phyloP scores from a whole-genome alignment of 2,888 invertebrate genomes.

The Aleiodes leptofemur region DNA sequence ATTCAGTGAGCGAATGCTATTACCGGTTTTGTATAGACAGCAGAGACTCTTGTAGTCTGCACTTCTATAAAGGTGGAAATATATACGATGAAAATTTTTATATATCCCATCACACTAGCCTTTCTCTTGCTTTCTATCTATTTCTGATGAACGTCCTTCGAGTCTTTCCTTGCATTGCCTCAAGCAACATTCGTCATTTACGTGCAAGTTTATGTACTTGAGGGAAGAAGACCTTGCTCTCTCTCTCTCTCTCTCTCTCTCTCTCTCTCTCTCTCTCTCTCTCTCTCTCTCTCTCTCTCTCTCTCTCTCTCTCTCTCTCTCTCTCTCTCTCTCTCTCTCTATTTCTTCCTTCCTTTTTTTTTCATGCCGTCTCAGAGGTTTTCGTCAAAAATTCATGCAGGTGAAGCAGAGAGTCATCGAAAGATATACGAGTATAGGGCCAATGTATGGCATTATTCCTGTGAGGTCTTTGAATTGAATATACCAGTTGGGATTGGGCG shows the following conservation, averaged over 20 bases:
- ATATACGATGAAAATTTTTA: neutral
- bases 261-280: neutral
- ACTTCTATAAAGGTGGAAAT: neutral
- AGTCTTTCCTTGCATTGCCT: neutral
- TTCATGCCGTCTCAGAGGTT: neutral
- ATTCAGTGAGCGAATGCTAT: constrained; percentile 8
- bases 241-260: too few relatives aligned
- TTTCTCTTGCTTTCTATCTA: neutral
- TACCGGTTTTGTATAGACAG: constrained; percentile 24
- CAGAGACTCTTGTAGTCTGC: neutral
- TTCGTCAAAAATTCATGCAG: neutral
- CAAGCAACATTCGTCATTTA: constrained; percentile 10
- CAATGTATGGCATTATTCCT: neutral
- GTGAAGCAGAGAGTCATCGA: constrained; percentile 17
- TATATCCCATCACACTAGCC: neutral
- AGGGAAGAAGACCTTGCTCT: neutral
- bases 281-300: neutral
- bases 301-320: too few relatives aligned
- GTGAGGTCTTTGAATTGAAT: constrained; percentile 33
- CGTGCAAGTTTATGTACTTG: neutral
- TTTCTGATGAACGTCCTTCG: neutral
- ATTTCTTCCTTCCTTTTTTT: neutral
- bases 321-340: neutral
- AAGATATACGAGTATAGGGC: constrained; percentile 26
- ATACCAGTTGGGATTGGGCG: neutral